Evolutionary conservation across 64 coral and sea anemone genomes (phyloP), one percentile per base, ranked within the genome.

Genomic region (Pocillopora damicornis): DNA sequence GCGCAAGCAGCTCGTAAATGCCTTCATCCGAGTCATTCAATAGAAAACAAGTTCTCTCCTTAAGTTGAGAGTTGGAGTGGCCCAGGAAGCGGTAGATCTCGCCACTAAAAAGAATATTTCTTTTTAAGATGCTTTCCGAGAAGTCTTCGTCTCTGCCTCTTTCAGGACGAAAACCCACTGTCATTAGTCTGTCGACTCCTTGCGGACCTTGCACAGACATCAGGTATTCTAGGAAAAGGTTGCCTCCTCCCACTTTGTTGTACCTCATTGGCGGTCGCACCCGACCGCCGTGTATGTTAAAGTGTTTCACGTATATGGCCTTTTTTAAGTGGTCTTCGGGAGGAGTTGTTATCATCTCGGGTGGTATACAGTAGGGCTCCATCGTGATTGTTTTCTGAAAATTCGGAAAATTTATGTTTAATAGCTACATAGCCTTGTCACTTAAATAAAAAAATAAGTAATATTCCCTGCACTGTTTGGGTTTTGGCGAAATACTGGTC

Each of bases 31-130:
- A 87, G 0, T 34, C 69, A 42, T 96, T 87, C 37, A 93, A 82
- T 56, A 96, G 34, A 26, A 69, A 93, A 45, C 94, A 96, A 11
- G 82, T 93, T 75, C 88, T 90, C 42, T 90, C 83, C 63, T 61
- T 96, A 9, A 96, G 83, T 75, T 96, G 94, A 26, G 87, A 90
- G 81, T 96, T 96, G 5, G 94, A 96, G 68, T 96, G 94, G 26
- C 94, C 91, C 35, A 96, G 86, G 45, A 93, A 96, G 60, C 79
- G 61, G 76, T 90, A 96, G 36, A 93, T 77, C 20, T 38, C 38
- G 16, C 94, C 94, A 42, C 94, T 93, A 26, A 92, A 96, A 15
- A 25, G 34, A 3, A 96, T 68, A 2, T 91, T 91, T 45, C 94
- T 63, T 38, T 78, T 81, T 83, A 96, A 88, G 37, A 96, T 82